Evolutionary conservation across 2,888 invertebrate species (phyloP), one percentile per base, ranked within the genome.

Genomic region (Dasysyrphus albostriatus): DNA sequence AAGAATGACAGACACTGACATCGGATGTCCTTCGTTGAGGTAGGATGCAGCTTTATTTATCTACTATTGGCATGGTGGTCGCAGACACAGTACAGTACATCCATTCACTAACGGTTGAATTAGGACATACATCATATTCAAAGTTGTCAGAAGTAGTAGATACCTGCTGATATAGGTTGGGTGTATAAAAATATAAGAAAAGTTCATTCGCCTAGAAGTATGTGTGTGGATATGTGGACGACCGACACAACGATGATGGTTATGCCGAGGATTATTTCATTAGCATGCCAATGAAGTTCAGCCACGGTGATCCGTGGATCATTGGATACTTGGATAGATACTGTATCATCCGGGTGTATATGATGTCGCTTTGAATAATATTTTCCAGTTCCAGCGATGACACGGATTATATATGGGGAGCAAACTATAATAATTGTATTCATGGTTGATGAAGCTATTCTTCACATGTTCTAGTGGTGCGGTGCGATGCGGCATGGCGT

Each of bases 211-310:
- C 61, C 32, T 24, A 37, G 56, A 19, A 73, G 14, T 51, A 16
- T 34, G 32, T 47, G 32, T 19, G 54, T 34, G 34, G n/a, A 14
- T 42, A 61, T 59, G 32, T 16, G 44, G 16, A 34, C 16, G 58
- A 58, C 32, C 32, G 54, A 3, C 29, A 7, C 39, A 5, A 5
- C 32, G 32, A 8, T 1, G 44, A 16, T 12, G 49, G 14, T 37
- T 67, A 47, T 49, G 49, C 10, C 34, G 47, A 24, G 47, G 5
- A 59, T 65, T 78, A 67, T 72, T 77, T 69, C 61, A 77, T 85
- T 85, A 77, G 85, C 77, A 85, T 82, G 85, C 37, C 85, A 70
- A 77, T 85, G 85, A 82, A 56, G 76, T 61, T 76, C 65, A 80
- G 72, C 72, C 29, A 61, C 58, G 47, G 19, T 54, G 77, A 73